phyloP scores from a whole-genome alignment of 2,888 invertebrate genomes.

The Tipula vernalis region DNA sequence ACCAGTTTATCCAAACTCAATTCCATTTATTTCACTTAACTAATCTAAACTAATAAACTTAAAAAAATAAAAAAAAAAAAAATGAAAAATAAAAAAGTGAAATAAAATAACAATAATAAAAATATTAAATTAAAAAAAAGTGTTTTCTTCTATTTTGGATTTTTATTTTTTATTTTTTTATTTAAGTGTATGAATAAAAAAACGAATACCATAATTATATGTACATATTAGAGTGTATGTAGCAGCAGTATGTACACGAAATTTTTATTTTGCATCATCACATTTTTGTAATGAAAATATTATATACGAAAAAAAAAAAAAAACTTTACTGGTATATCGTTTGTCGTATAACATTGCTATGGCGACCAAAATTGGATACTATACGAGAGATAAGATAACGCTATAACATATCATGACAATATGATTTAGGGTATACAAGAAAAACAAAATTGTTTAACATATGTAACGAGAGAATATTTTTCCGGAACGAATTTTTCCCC shows the following conservation, averaged over 20 bases:
- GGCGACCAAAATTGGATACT: neutral
- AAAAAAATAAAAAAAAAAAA: neutral
- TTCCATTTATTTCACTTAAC: neutral
- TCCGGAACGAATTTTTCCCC: neutral
- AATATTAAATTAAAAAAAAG: neutral
- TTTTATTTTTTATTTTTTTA: neutral
- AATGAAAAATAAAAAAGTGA: neutral
- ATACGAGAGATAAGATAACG: neutral
- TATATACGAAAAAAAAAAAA: neutral
- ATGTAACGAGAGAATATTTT: neutral
- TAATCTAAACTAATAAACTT: constrained; percentile 4
- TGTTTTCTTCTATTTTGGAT: neutral
- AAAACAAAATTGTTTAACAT: neutral
- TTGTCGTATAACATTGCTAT: neutral
- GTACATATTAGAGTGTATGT: neutral
- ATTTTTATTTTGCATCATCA: neutral
- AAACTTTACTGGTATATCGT: neutral
- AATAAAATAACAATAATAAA: neutral
- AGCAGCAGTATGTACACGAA: neutral
- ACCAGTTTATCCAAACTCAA: neutral
- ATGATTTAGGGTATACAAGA: neutral
- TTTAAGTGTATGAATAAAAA: neutral
- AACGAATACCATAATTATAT: neutral
- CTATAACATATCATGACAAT: neutral
- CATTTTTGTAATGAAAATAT: neutral